Conservation (phyloP, 2,888 invertebrate genomes). For the Elmis aenea region DNA sequence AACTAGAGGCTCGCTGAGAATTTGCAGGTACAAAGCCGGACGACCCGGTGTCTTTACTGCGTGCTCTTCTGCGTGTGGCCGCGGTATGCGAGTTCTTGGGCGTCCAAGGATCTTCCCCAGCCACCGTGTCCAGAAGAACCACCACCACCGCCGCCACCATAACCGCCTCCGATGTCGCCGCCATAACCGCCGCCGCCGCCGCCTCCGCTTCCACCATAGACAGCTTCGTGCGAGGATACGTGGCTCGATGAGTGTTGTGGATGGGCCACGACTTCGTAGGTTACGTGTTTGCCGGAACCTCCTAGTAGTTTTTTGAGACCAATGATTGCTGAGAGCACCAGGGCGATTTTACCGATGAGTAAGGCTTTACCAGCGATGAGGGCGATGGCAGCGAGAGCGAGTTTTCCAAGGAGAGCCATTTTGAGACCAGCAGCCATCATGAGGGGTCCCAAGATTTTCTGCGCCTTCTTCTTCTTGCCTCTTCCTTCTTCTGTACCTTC, state of each 20-base stretch:
- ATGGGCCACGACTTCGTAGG: conserved; percentile 82
- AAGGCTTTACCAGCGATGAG: conserved; percentile 82
- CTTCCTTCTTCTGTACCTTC: conserved; percentile 61
- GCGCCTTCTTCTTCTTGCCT: conserved; percentile 76
- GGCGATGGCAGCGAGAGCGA: conserved; percentile 76
- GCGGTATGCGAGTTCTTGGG: conserved; percentile 74
- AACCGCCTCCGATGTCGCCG: conserved; percentile 50
- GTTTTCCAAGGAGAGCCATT: conserved; percentile 71
- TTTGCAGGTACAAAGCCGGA: conserved; percentile 45
- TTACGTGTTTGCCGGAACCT: conserved; percentile 71
- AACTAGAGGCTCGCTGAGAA: conserved; percentile 34
- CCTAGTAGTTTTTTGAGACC: conserved; percentile 78
- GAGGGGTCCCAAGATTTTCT: conserved; percentile 72
- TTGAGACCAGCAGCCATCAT: conserved; percentile 72
- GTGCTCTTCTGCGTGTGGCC: conserved; percentile 58
- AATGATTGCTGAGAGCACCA: conserved; percentile 77
- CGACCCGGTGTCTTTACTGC: conserved; percentile 30
- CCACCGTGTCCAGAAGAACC: conserved; percentile 60
- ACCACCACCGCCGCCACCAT: conserved; percentile 47
- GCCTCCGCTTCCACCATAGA: conserved; percentile 49
- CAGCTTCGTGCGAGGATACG: conserved; percentile 63
- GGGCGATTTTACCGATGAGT: conserved; percentile 77
- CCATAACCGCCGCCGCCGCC: conserved; percentile 54
- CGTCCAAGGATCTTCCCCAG: conserved; percentile 73
- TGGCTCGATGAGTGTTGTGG: conserved; percentile 72